Percentiles rank a stretch among this genome's conserved stretches.
Conservation (phyloP, 2,888 invertebrate species). For the Tridacna gigas region DNA sequence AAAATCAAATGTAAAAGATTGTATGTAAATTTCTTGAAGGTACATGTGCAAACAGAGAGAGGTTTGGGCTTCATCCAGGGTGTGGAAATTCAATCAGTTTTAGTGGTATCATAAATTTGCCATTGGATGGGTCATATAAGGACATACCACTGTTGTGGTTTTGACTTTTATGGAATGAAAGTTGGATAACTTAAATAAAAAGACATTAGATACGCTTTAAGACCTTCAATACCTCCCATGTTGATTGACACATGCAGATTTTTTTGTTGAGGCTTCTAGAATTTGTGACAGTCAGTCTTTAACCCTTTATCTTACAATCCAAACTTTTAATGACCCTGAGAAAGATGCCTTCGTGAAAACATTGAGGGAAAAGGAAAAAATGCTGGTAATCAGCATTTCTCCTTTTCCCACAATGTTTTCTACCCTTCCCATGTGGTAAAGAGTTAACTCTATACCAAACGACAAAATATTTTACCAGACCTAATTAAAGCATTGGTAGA, state of each 20-base stretch:
- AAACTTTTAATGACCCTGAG: no score
- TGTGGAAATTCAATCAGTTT: constrained; percentile 15
- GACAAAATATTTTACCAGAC: no score
- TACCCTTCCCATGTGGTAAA: no score
- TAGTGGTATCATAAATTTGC: constrained; percentile 25
- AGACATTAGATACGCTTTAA: constrained; percentile 24
- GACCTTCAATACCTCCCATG: constrained; percentile 20
- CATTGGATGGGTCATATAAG: constrained; percentile 22
- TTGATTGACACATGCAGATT: constrained; percentile 11
- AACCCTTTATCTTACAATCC: not conserved
- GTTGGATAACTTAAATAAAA: constrained; percentile 18
- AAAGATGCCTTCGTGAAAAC: no score
- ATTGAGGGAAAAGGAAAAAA: no score
- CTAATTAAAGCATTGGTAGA: no score
- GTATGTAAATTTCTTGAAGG: no score
- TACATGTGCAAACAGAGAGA: no score
- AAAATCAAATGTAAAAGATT: no score
- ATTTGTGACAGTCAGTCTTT: constrained; percentile 2
- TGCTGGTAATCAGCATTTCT: no score
- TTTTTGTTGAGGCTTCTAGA: not conserved
- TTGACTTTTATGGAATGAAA: constrained; percentile 11
- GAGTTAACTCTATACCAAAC: no score
- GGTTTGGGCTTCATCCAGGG: not conserved
- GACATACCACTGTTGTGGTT: constrained; percentile 15
- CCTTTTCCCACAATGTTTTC: not conserved